Evolutionary conservation across 2,113 vertebrate genomes (phyloP).

Genomic region (Myotis davidii): DNA sequence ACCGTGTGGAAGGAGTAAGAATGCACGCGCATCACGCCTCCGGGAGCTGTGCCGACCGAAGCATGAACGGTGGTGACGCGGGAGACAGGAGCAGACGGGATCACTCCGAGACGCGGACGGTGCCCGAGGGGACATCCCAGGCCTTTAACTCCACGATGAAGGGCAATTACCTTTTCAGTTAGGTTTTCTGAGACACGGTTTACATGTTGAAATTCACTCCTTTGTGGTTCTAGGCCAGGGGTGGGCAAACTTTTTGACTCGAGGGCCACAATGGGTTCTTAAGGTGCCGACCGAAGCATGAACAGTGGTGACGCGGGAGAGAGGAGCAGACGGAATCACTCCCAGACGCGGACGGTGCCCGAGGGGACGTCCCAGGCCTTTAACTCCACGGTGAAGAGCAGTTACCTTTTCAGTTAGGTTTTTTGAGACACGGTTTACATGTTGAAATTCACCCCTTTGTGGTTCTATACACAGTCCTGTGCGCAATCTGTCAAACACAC

Average conservation of each 20-base stretch:
- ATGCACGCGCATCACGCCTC: neutral
- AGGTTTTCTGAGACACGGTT: neutral
- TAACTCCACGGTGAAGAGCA: neutral
- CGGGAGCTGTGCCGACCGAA: neutral
- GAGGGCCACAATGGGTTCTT: too few relatives aligned
- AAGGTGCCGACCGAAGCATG: neutral
- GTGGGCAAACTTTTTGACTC: too few relatives aligned
- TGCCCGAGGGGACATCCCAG: rapidly evolving
- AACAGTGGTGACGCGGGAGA: neutral
- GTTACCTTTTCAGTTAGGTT: neutral
- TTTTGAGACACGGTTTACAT: neutral
- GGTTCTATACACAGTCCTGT: neutral
- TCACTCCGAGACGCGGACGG: neutral
- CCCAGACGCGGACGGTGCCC: neutral
- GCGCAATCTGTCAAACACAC: neutral
- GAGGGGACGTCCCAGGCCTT: neutral
- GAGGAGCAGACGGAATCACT: too few relatives aligned
- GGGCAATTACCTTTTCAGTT: neutral
- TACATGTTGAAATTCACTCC: neutral
- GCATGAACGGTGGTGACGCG: neutral
- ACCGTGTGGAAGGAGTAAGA: neutral
- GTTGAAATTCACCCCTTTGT: neutral
- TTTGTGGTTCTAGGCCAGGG: too few relatives aligned
- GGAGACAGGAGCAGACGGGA: too few relatives aligned
- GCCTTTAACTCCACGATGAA: neutral